Conservation (phyloP, 1,140 invertebrate genomes). For the Laodelphax striatellus region DNA sequence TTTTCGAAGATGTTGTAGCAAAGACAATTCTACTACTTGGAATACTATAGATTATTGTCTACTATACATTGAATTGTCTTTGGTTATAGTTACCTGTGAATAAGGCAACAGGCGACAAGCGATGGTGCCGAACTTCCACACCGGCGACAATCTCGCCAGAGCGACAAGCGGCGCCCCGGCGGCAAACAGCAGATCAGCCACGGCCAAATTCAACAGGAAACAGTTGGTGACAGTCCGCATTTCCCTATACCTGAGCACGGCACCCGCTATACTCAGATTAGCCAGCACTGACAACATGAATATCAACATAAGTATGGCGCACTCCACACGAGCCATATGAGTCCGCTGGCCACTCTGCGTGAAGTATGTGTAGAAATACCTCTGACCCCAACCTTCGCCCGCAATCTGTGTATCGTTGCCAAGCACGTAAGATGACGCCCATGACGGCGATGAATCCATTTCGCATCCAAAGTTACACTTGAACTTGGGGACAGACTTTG, state of each 20-base stretch:
- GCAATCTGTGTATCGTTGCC: constrained; percentile 28
- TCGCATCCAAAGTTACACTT: constrained; percentile 1
- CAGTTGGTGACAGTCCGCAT: constrained; percentile 66
- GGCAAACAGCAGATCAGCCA: constrained; percentile 49
- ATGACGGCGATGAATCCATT: neutral
- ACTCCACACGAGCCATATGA: constrained; percentile 27
- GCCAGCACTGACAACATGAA: constrained; percentile 33
- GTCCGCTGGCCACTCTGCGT: constrained; percentile 34
- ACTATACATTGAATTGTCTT: too few species aligned
- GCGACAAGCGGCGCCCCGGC: constrained; percentile 40
- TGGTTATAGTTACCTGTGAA: constrained; percentile 40
- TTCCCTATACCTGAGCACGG: constrained; percentile 41
- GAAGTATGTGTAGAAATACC: constrained; percentile 42
- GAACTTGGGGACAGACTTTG: neutral
- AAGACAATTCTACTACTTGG: too few species aligned
- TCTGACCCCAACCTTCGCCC: constrained; percentile 35
- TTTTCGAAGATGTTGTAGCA: too few species aligned
- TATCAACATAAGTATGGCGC: constrained; percentile 29
- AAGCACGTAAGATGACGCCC: constrained; percentile 30
- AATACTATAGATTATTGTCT: too few species aligned
- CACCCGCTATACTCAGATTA: constrained; percentile 33
- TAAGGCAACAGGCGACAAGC: constrained; percentile 42
- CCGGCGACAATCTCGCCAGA: constrained; percentile 36
- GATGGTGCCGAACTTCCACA: constrained; percentile 40
- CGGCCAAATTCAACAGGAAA: constrained; percentile 56